Base-by-base conservation (phyloP, 2,113 vertebrate genomes). In the Cichladusa arquata region DNA sequence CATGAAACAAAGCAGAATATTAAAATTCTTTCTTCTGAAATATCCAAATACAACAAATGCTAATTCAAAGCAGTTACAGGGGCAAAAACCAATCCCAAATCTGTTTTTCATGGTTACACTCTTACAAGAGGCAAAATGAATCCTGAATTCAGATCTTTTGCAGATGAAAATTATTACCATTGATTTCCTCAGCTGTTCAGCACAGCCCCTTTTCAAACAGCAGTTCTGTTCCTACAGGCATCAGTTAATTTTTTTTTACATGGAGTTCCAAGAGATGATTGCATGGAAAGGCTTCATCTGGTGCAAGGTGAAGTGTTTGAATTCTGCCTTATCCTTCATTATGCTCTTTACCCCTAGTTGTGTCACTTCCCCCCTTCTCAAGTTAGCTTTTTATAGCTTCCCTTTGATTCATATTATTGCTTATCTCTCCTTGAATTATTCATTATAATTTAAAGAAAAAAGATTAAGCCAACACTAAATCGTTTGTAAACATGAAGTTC, bases 31-130 rank as follows among this genome's bases (percentile, higher is more conserved):
- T 85, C 44, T 88, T 90, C 57, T 22, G 29, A 79, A 82, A 79
- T 15, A 65, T 12, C 45, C 51, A 34, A 65, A 86, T 31, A 81
- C 8, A 84, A 71, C 8, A 64, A 48, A 84, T 17, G 45, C 38
- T 40, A 38, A 87, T 24, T 25, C 26, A 44, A 25, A 94, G 65
- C 7, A 72, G 28, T 53, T 67, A 40, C 1, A 6, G 58, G 9
- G 7, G 9, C 1, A 26, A 54, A 36, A 51, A 34, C 0, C 2
- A 11, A 10, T 5, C 29, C 6, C 34, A 70, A 64, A 53, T 9
- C 9, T 61, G 7, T 4, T 69, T 91, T 69, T 48, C 61, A 72
- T 38, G 19, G 29, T 58, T 40, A 45, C 10, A 12, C 6, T 81
- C 22, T 10, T 53, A 60, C 18, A 50, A 85, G 69, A 86, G 24